Evolutionary conservation across 2,113 vertebrate species (phyloP), one percentile per base, ranked within the genome.

Genomic region (Chauna torquata): DNA sequence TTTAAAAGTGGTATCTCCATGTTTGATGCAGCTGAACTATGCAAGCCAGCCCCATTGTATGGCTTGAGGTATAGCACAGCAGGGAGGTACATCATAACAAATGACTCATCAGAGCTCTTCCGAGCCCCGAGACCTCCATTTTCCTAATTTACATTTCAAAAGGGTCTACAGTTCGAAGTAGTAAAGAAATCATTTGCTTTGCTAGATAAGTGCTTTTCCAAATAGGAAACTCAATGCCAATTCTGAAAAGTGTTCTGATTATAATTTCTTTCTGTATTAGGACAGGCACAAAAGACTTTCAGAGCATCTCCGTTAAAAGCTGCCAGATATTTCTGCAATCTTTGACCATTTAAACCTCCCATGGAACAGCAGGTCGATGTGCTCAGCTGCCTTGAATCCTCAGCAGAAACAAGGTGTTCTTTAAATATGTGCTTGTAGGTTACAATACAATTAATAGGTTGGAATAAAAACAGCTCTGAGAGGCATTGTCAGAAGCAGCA

Each of bases 111-210:
- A 70, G 40, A 96, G 80, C 76, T 96, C 86, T 87, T 90, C 70
- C 28, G 6, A 96, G 83, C 17, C 1, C 44, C 8, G 52, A 96
- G 88, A 96, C 76, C 88, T 96, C 96, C 87, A 75, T 92, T 95
- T 92, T 84, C 84, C 70, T 64, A 58, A 97, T 98, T 98, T 97
- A 83, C 97, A 98, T 98, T 97, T 98, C 96, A 97, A 98, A 97
- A 94, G 90, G 59, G 55, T 86, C 81, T 94, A 70, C 66, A 82
- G 92, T 86, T 72, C 85, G 81, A 95, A 93, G 91, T 38, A 82
- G 86, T 95, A 97, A 97, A 96, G 94, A 97, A 98, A 96, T 96
- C 44, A 95, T 97, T 98, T 96, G 76, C 96, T 96, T 96, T 97
- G 81, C 96, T 88, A 94, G 92, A 91, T 95, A 97, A 98, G 96